Conservation (phyloP, 2,797 vertebrate genomes). For the Microcaecilia unicolor region DNA sequence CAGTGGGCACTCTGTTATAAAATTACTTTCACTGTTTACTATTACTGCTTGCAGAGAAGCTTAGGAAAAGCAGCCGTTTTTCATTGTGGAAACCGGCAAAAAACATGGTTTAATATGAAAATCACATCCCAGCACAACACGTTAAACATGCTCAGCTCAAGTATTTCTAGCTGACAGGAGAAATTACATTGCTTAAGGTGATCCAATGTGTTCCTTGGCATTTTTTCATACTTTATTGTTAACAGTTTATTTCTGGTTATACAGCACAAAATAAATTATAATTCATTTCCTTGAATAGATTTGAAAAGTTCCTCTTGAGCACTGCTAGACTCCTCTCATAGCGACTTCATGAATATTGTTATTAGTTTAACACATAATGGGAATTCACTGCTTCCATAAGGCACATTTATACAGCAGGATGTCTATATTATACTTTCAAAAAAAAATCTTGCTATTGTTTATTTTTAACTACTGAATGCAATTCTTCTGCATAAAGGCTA, state of each 20-base stretch:
- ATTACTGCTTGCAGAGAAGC: slow-evolving; percentile 15
- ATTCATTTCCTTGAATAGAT: slow-evolving; percentile 1
- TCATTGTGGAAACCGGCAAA: slow-evolving; percentile 16
- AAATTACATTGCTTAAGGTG: slow-evolving; percentile 8
- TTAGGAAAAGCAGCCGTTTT: slow-evolving; percentile 17
- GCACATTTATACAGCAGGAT: too few species aligned
- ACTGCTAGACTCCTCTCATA: slow-evolving; percentile 5
- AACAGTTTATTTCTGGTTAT: not conserved
- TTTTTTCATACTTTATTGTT: slow-evolving; percentile 10
- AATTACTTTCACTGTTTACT: too few species aligned
- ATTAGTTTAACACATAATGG: too few species aligned
- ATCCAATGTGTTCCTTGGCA: slow-evolving; percentile 15
- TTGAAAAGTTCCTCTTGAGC: slow-evolving; percentile 1
- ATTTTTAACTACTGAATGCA: too few species aligned
- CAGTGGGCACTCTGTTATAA: too few species aligned
- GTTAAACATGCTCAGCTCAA: slow-evolving; percentile 12
- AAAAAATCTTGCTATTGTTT: too few species aligned
- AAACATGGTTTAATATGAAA: slow-evolving; percentile 24
- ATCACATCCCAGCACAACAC: slow-evolving; percentile 6
- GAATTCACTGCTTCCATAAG: too few species aligned
- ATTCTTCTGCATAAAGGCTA: too few species aligned
- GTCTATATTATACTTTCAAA: too few species aligned
- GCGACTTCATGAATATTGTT: slow-evolving; percentile 1
- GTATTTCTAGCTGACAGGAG: slow-evolving; percentile 2
- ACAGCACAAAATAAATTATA: not conserved